Percentiles rank a stretch among this genome's conserved stretches.
Evolutionary conservation across 2,888 invertebrate species (phyloP).

Genomic region (Diplolepis rosae): DNA sequence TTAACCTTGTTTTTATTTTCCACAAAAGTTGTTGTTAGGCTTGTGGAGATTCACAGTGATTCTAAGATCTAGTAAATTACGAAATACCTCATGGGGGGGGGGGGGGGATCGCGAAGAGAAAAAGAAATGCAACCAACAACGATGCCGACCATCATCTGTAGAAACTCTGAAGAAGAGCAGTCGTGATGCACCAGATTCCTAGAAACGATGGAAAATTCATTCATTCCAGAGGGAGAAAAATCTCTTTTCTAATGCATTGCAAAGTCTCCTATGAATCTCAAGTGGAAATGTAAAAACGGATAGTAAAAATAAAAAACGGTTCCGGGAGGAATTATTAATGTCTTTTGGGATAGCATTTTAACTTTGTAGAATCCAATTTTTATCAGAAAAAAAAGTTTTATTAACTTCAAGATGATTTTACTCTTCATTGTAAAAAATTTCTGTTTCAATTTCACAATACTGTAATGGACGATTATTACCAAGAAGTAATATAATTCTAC

Average conservation of each 20-base stretch:
- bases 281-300: background rate
- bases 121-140: background rate
- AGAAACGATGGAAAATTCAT: slow-evolving; percentile 17
- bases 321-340: background rate
- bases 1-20: slow-evolving; percentile 7
- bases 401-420: too few species aligned
- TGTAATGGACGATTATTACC: too few species aligned
- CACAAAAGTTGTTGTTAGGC: slow-evolving; percentile 20
- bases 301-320: background rate
- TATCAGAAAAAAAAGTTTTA: too few species aligned
- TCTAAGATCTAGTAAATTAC: slow-evolving; percentile 22
- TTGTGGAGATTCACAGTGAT: slow-evolving; percentile 15
- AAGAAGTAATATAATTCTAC: too few species aligned
- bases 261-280: background rate
- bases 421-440: too few species aligned
- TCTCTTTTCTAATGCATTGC: background rate
- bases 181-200: background rate
- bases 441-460: too few species aligned
- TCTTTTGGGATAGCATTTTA: background rate
- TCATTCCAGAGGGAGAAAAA: background rate
- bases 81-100: background rate
- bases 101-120: background rate
- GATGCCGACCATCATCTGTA: background rate
- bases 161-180: background rate
- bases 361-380: too few species aligned